Base-by-base conservation (phyloP, 2,797 vertebrate species). In the Sparus aurata region DNA sequence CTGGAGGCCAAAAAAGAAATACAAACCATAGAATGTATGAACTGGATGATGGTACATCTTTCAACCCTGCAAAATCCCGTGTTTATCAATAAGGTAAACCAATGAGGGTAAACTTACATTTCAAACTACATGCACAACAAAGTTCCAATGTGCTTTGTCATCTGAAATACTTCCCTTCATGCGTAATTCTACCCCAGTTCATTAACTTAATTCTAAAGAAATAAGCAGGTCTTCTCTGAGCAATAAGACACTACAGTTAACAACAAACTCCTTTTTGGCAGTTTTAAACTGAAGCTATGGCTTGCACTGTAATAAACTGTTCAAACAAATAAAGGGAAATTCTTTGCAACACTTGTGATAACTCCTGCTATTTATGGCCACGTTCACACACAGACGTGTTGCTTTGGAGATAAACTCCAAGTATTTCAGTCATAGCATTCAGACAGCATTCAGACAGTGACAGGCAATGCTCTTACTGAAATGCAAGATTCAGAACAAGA, bases 341-440 rank as follows among this genome's bases (percentile, higher is more conserved):
- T 67, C 52, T 75, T 78, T 22, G n/a, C 27, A 67, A 20, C 25
- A 34, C 47, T 46, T 57, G 17, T 53, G 53, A 59, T 54, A 54
- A 52, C 43, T 47, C 22, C 23, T 76, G 52, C 57, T 68, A 66
- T 79, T 53, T 75, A 62, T 75, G n/a, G 45, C 25, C 13, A 15
- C 5, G 1, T 69, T 73, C 17, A 11, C 63, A 30, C 57, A 34
- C 43, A 46, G 63, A 73, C 0, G 16, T 65, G 63, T 64, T 80
- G 69, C 55, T 81, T 71, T 71, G 66, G 45, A 75, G 63, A 72
- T 17, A 80, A 41, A 60, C 68, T 54, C 13, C 25, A 12, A 38
- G 49, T 45, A 54, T 66, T 73, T 70, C 41, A 65, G 18, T 73
- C 27, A 18, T 34, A 49, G 45, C 20, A n/a, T n/a, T 57, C 38